Evolutionary conservation across 2,113 vertebrate species (phyloP).

Genomic region (Cnemophilus loriae): DNA sequence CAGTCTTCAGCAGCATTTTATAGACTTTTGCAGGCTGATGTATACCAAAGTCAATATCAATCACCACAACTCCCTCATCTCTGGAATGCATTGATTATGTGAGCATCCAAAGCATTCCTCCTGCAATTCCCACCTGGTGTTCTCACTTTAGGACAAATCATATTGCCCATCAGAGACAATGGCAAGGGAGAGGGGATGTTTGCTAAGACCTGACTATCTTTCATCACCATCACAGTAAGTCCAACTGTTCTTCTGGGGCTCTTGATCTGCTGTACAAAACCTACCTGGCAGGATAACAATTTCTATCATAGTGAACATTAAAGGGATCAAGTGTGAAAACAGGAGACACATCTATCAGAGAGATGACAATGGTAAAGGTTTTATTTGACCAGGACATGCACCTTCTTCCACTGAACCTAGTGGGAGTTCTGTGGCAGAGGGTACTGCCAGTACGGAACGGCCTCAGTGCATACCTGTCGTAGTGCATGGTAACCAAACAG

Average conservation of each 20-base stretch:
- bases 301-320: neutral
- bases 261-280: neutral
- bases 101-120: neutral
- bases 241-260: neutral
- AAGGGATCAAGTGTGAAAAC: neutral
- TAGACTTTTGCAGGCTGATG: neutral
- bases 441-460: neutral
- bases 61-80: neutral
- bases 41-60: neutral
- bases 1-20: neutral
- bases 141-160: neutral
- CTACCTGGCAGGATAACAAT: neutral
- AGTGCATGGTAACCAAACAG: neutral
- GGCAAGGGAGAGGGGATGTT: neutral
- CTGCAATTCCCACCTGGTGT: neutral
- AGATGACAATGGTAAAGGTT: neutral
- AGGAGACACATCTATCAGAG: neutral
- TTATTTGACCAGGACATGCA: neutral
- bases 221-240: neutral
- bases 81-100: neutral
- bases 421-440: neutral
- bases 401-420: neutral
- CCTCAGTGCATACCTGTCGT: neutral
- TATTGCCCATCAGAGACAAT: neutral
- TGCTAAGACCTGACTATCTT: neutral